Evolutionary conservation across 2,113 vertebrate genomes (phyloP).

Genomic region (Petroica traversi): DNA sequence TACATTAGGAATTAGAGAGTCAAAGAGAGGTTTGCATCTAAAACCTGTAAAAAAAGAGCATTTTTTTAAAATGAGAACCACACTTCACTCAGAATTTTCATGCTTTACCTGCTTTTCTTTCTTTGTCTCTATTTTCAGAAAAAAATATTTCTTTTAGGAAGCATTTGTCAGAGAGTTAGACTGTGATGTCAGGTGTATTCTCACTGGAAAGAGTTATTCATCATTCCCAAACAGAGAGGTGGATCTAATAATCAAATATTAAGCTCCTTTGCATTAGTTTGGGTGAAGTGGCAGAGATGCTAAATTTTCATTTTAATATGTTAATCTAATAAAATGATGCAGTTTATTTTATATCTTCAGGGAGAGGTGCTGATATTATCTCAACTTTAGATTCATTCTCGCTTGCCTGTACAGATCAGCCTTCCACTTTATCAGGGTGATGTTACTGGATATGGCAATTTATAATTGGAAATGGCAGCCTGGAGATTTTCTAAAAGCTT

Average conservation of each 20-base stretch:
- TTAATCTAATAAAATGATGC: constrained; percentile 12
- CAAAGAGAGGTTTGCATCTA: background rate
- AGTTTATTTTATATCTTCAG: constrained; percentile 12
- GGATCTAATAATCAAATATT: background rate
- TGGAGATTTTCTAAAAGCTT: constrained; percentile 41
- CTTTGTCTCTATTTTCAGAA: background rate
- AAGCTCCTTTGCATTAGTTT: background rate
- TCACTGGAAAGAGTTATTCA: background rate
- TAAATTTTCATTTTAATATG: background rate
- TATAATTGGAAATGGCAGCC: constrained; percentile 55
- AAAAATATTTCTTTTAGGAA: background rate
- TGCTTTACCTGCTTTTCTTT: background rate
- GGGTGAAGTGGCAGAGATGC: background rate
- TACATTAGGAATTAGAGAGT: background rate
- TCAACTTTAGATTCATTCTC: constrained; percentile 14
- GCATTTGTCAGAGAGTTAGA: background rate
- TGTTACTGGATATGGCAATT: constrained; percentile 39
- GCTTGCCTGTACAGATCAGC: constrained; percentile 23
- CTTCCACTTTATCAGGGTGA: background rate
- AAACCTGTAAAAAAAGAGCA: background rate
- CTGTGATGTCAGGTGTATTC: background rate
- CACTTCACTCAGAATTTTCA: background rate
- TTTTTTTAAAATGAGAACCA: background rate
- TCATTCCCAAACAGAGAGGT: background rate
- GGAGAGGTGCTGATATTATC: constrained; percentile 29